Evolutionary conservation across 2,797 vertebrate genomes (phyloP).

Genomic region (Coendou prehensilis): DNA sequence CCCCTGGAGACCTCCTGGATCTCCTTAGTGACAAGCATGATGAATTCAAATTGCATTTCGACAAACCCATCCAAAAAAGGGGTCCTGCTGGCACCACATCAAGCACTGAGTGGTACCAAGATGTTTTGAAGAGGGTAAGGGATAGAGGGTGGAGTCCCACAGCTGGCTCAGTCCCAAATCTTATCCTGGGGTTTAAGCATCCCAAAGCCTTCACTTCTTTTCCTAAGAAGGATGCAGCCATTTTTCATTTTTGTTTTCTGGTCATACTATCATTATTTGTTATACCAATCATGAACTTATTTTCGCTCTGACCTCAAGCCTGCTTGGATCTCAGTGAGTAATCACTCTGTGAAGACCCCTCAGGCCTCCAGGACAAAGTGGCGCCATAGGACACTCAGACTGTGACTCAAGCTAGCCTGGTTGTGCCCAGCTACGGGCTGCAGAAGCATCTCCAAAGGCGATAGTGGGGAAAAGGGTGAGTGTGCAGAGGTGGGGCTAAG

Average conservation of each 20-base stretch:
- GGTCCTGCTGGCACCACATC: not conserved
- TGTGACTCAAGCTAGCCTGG: not conserved
- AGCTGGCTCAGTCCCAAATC: not conserved
- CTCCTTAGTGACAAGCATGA: constrained; percentile 22
- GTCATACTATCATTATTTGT: not conserved
- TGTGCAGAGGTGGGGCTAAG: fast-evolving
- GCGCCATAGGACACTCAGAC: not conserved
- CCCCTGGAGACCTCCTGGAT: not conserved
- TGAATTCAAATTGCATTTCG: constrained; percentile 40
- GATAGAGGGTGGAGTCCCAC: not conserved
- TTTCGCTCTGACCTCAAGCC: constrained; percentile 39
- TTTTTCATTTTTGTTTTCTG: not conserved
- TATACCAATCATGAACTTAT: constrained; percentile 12
- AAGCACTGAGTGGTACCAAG: not conserved
- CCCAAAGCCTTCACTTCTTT: not conserved
- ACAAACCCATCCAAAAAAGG: not conserved
- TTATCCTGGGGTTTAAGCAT: not conserved
- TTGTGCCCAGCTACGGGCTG: not conserved
- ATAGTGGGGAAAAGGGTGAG: fast-evolving
- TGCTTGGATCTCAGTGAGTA: not conserved
- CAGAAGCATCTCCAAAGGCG: not conserved
- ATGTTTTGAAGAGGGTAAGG: not conserved
- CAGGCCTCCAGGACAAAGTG: not conserved
- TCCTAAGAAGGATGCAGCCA: not conserved
- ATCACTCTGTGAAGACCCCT: not conserved